These are phyloP conservation scores for Zonitis immaculata DNA, from an alignment of 2,888 invertebrate species.

Conservation along the genomic window DNA sequence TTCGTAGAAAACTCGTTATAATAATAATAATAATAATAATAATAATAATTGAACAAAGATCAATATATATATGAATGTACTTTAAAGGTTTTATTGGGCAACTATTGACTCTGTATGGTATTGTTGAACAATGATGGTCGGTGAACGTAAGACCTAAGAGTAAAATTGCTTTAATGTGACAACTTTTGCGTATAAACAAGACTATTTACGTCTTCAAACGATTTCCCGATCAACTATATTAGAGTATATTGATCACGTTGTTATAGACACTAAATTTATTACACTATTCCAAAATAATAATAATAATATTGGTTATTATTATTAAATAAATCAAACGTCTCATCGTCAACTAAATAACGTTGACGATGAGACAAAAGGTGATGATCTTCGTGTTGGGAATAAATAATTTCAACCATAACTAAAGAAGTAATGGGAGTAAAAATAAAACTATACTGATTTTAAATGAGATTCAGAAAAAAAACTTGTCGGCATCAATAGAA, in stretches of 20 bases:
- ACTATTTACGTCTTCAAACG: slow-evolving; percentile 1
- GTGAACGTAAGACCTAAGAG: not conserved
- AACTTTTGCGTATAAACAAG: slow-evolving; percentile 1
- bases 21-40: too few species aligned
- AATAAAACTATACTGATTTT: not conserved
- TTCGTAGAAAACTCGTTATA: not conserved
- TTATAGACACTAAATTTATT: not conserved
- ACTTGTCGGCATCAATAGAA: not conserved
- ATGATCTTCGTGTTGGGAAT: not conserved
- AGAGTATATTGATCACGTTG: not conserved
- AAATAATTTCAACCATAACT: not conserved
- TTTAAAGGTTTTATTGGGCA: slow-evolving; percentile 7
- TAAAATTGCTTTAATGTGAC: not conserved
- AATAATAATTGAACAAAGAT: not conserved
- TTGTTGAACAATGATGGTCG: not conserved
- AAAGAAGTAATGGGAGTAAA: not conserved
- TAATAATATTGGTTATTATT: not conserved
- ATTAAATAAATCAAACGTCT: not conserved
- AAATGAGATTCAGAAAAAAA: not conserved
- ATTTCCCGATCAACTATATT: not conserved
- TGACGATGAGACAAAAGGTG: not conserved
- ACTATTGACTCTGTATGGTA: slow-evolving; percentile 10
- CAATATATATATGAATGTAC: not conserved
- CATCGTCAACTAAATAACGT: not conserved
- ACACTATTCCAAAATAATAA: not conserved